Percentiles rank a stretch among this genome's conserved stretches.
These are phyloP conservation scores for Caenorhabditis latens DNA, from an alignment of 1,140 invertebrate genomes.

Conservation along the genomic window DNA sequence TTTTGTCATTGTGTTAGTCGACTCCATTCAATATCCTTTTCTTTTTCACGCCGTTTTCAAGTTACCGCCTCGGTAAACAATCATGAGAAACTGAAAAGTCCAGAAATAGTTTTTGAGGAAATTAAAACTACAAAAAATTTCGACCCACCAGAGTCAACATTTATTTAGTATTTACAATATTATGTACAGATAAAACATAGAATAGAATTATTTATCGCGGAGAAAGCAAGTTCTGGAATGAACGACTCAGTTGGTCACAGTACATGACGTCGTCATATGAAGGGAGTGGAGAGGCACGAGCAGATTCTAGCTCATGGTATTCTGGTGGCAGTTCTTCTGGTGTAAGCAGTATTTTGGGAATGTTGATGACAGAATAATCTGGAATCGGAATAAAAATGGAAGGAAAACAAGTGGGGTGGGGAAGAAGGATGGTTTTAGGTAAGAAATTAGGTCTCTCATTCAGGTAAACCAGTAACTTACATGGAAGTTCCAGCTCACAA, in stretches of 20 bases:
- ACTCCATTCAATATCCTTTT: conserved; percentile 14
- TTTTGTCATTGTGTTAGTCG: conserved; percentile 16
- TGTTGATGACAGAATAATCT: neutral
- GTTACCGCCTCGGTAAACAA: conserved; percentile 31
- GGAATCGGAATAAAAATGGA: neutral
- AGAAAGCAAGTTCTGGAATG: conserved; percentile 32
- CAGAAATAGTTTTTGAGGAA: conserved; percentile 15
- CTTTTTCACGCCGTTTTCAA: conserved; percentile 27
- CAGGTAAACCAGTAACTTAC: neutral
- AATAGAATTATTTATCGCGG: neutral
- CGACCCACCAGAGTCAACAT: neutral
- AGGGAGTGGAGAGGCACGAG: conserved; percentile 24
- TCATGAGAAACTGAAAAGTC: conserved; percentile 14
- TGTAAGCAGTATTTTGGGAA: neutral
- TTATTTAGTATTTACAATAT: neutral
- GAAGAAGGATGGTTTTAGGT: too few species aligned
- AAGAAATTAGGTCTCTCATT: neutral
- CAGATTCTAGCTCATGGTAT: conserved; percentile 36
- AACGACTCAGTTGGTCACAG: conserved; percentile 40
- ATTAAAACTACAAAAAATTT: conserved; percentile 13
- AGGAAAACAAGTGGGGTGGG: too few species aligned
- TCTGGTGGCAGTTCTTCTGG: conserved; percentile 22
- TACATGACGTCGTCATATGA: conserved; percentile 40
- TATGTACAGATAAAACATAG: neutral
- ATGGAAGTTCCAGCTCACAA: conserved; percentile 13